phyloP scores from a whole-genome alignment of 2,888 invertebrate species.

The Hoplodrina ambigua region DNA sequence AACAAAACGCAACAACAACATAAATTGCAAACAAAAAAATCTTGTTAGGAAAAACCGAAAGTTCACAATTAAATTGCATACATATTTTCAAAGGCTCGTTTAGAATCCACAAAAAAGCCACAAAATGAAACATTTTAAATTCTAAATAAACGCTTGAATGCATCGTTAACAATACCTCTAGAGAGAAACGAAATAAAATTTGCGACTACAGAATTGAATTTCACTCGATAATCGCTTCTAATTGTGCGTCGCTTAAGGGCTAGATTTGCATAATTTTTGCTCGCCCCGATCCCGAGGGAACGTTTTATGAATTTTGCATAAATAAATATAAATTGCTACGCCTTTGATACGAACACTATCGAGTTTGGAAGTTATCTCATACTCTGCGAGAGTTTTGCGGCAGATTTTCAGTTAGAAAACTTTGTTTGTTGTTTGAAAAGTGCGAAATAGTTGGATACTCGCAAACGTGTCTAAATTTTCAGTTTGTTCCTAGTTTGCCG shows the following conservation, averaged over 20 bases:
- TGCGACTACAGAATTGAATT: slow-evolving; percentile 78
- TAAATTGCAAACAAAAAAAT: slow-evolving; percentile 24
- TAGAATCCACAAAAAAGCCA: slow-evolving; percentile 29
- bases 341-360: slow-evolving; percentile 81
- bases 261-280: slow-evolving; percentile 86
- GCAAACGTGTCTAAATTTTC: slow-evolving; percentile 53
- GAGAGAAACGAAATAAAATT: slow-evolving; percentile 72
- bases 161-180: slow-evolving; percentile 64
- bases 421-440: slow-evolving; percentile 47
- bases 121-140: slow-evolving; percentile 45
- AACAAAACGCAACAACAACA: slow-evolving; percentile 14
- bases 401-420: slow-evolving; percentile 52
- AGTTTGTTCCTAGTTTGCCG: slow-evolving; percentile 41
- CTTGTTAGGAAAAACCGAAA: slow-evolving; percentile 27
- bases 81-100: slow-evolving; percentile 44
- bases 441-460: slow-evolving; percentile 54
- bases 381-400: slow-evolving; percentile 50
- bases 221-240: slow-evolving; percentile 84
- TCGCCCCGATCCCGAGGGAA: slow-evolving; percentile 74
- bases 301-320: slow-evolving; percentile 84
- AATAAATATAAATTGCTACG: slow-evolving; percentile 80
- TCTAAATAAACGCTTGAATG: slow-evolving; percentile 62
- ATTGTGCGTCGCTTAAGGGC: slow-evolving; percentile 83
- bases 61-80: slow-evolving; percentile 34
- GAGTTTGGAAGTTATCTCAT: slow-evolving; percentile 70